phyloP scores from a whole-genome alignment of 2,888 invertebrate genomes.

The Synanthedon andrenaeformis region DNA sequence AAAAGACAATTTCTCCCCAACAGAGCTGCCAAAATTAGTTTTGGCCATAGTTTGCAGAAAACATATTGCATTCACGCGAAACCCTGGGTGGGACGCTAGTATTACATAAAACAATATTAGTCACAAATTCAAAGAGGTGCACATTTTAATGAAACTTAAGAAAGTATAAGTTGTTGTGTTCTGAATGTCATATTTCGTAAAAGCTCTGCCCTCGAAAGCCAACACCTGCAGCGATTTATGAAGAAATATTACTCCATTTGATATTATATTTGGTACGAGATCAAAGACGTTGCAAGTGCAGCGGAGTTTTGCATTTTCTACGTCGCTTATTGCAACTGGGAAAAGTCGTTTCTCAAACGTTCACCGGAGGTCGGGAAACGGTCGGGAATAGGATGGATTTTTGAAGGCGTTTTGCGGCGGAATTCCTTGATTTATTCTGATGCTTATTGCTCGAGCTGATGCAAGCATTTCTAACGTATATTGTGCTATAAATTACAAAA shows the following conservation, averaged over 20 bases:
- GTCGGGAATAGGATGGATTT: conserved; percentile 7
- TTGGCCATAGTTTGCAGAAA: too few relatives aligned
- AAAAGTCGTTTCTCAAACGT: background rate
- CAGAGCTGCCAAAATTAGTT: too few relatives aligned
- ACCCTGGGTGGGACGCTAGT: too few relatives aligned
- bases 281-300: background rate
- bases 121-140: too few relatives aligned
- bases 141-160: too few relatives aligned
- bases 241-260: conserved; percentile 34
- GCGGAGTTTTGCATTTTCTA: background rate
- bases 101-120: too few relatives aligned
- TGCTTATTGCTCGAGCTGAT: conserved; percentile 15
- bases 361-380: background rate
- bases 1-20: too few relatives aligned
- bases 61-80: too few relatives aligned
- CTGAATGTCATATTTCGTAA: background rate
- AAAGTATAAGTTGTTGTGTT: too few relatives aligned
- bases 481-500: background rate
- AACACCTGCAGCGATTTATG: conserved; percentile 32
- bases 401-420: conserved; percentile 20
- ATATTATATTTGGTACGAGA: conserved; percentile 20
- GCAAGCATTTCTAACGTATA: background rate
- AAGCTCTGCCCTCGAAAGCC: conserved; percentile 1
- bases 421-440: conserved; percentile 22
- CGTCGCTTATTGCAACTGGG: background rate